These are phyloP conservation scores for Gasteruption jaculator DNA, from an alignment of 2,888 invertebrate species.

Conservation along the genomic window DNA sequence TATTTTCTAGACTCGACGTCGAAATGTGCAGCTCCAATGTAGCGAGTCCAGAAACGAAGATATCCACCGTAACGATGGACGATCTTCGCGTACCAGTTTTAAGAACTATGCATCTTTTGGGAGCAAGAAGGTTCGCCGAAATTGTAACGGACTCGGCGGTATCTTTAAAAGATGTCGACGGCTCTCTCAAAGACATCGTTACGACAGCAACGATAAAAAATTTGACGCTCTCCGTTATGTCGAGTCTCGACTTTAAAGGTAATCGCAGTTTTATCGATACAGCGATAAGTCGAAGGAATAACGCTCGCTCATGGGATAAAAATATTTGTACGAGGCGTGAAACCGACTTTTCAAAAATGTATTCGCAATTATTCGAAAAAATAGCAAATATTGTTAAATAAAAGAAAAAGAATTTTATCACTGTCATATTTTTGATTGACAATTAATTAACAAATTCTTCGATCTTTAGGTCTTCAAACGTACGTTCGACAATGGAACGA, in stretches of 20 bases:
- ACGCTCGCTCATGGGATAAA: neutral
- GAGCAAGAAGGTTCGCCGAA: slow-evolving; percentile 24
- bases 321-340: neutral
- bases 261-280: slow-evolving; percentile 1
- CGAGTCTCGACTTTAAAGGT: neutral
- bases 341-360: slow-evolving; percentile 8
- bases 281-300: slow-evolving; percentile 19
- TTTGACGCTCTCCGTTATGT: no score
- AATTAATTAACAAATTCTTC: slow-evolving; percentile 8
- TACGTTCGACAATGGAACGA: slow-evolving; percentile 27
- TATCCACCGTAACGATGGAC: slow-evolving; percentile 26
- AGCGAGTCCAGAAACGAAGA: slow-evolving; percentile 26
- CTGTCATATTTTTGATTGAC: neutral
- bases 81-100: slow-evolving; percentile 26
- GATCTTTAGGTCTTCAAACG: slow-evolving; percentile 16
- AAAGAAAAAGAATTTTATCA: neutral
- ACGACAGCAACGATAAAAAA: slow-evolving; percentile 22
- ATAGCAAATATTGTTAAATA: neutral
- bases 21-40: slow-evolving; percentile 26
- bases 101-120: slow-evolving; percentile 24
- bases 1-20: slow-evolving; percentile 26
- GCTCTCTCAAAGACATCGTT: slow-evolving; percentile 23
- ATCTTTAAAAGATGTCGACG: slow-evolving; percentile 23
- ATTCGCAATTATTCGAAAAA: no score
- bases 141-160: slow-evolving; percentile 22